phyloP scores from a whole-genome alignment of 2,113 vertebrate genomes.

The Scophthalmus maximus region DNA sequence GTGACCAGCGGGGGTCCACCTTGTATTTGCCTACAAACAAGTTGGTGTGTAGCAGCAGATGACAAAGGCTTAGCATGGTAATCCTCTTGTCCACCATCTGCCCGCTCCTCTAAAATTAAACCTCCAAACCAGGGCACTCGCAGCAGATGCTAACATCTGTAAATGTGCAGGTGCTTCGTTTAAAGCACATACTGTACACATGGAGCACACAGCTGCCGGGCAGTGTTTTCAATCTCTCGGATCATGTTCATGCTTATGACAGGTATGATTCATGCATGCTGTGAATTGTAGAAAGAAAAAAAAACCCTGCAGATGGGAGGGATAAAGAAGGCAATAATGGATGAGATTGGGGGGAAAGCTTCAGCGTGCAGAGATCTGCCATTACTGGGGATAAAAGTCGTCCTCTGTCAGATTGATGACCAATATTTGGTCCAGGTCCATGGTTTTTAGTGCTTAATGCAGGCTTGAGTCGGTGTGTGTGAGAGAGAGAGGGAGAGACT shows the following conservation, averaged over 20 bases:
- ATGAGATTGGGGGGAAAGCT: slow-evolving; percentile 27
- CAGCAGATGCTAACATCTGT: slow-evolving; percentile 82
- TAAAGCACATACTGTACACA: slow-evolving; percentile 47
- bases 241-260: slow-evolving; percentile 35
- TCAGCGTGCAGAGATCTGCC: slow-evolving; percentile 25
- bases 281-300: no score
- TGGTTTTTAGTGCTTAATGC: slow-evolving; percentile 35
- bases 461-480: not conserved
- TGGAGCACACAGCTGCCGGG: slow-evolving; percentile 31
- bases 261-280: slow-evolving; percentile 18
- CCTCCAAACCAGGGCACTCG: slow-evolving; percentile 72
- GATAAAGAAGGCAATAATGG: slow-evolving; percentile 63
- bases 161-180: slow-evolving; percentile 72
- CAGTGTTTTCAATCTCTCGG: slow-evolving; percentile 27
- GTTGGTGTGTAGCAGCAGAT: slow-evolving; percentile 75
- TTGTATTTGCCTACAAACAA: slow-evolving; percentile 62
- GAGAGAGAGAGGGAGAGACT: not conserved
- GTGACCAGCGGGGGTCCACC: slow-evolving; percentile 47
- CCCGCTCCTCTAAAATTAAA: slow-evolving; percentile 79
- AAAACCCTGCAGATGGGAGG: slow-evolving; percentile 47
- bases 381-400: slow-evolving; percentile 57
- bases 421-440: slow-evolving; percentile 48
- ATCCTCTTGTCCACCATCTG: slow-evolving; percentile 85
- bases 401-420: slow-evolving; percentile 63
- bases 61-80: slow-evolving; percentile 82